Evolutionary conservation across 2,797 vertebrate genomes (phyloP).

Genomic region (Poeciliopsis paucimaculata): DNA sequence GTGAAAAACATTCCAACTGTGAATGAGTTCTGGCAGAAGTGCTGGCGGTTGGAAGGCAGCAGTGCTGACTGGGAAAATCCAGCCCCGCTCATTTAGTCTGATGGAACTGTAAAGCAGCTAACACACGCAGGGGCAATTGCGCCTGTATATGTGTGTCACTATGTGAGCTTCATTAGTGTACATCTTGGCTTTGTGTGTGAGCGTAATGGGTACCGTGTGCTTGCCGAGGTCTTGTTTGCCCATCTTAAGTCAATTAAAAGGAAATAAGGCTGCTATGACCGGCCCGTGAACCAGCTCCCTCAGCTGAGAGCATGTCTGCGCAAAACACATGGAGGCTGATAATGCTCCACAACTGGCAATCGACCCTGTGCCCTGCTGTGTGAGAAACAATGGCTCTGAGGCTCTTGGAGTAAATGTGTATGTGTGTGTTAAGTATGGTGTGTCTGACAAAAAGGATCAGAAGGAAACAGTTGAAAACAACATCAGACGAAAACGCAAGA

Average conservation of each 20-base stretch:
- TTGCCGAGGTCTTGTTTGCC: constrained; percentile 92
- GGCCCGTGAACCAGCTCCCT: constrained; percentile 93
- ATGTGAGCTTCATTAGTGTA: constrained; percentile 64
- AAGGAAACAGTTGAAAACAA: constrained; percentile 50
- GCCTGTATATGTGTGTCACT: constrained; percentile 48
- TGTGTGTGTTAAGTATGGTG: constrained; percentile 23
- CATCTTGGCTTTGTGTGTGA: constrained; percentile 60
- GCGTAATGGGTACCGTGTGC: constrained; percentile 86
- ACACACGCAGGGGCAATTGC: constrained; percentile 59
- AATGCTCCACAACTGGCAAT: constrained; percentile 77
- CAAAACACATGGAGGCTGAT: constrained; percentile 62
- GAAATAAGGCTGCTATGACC: constrained; percentile 94
- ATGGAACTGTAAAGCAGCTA: constrained; percentile 64
- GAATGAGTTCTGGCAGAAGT: constrained; percentile 35
- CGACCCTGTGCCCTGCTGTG: constrained; percentile 64
- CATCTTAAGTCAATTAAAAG: constrained; percentile 99
- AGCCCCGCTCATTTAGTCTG: constrained; percentile 56
- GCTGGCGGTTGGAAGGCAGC: constrained; percentile 39
- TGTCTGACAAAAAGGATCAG: constrained; percentile 54
- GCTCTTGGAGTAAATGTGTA: constrained; percentile 1
- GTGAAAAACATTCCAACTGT: constrained; percentile 16
- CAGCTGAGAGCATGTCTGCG: constrained; percentile 81
- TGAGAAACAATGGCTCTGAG: constrained; percentile 67
- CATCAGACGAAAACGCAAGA: constrained; percentile 41
- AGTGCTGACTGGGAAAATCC: constrained; percentile 51